These are phyloP conservation scores for Lithobates pipiens DNA, from an alignment of 2,797 vertebrate genomes.

Conservation along the genomic window DNA sequence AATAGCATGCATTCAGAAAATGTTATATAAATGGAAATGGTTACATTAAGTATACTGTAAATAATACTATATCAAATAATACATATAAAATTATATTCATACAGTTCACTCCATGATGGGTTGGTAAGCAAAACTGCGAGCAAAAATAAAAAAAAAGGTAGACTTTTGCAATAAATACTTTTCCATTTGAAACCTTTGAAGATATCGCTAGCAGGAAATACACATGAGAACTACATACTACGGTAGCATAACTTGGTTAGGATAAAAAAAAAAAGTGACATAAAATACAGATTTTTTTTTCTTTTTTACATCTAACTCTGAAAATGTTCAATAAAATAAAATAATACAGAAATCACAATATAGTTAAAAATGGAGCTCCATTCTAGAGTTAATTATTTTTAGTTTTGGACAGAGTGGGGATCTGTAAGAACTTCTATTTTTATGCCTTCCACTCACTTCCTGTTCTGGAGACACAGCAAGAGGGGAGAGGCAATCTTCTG, in stretches of 20 bases:
- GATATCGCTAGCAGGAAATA: background rate
- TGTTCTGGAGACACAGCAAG: no score
- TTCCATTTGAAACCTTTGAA: background rate
- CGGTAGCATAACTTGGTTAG: background rate
- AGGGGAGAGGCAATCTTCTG: no score
- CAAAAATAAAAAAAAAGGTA: background rate
- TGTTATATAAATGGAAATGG: conserved; percentile 11
- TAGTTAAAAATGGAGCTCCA: no score
- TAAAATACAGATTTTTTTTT: background rate
- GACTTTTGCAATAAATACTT: conserved; percentile 12
- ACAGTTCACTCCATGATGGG: background rate
- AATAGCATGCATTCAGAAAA: conserved; percentile 42
- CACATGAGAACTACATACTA: background rate
- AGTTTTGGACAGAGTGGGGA: no score
- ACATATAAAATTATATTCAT: conserved; percentile 26
- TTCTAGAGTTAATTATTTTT: no score
- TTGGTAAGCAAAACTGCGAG: background rate
- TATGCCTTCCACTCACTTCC: no score
- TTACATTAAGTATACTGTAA: background rate
- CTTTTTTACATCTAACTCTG: no score
- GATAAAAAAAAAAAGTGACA: background rate
- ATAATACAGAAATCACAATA: background rate
- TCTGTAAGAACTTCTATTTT: no score
- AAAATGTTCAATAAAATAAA: background rate
- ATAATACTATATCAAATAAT: background rate